Evolutionary conservation across 2,113 vertebrate species (phyloP), one percentile per base, ranked within the genome.

Genomic region (Lophotis ruficrista): DNA sequence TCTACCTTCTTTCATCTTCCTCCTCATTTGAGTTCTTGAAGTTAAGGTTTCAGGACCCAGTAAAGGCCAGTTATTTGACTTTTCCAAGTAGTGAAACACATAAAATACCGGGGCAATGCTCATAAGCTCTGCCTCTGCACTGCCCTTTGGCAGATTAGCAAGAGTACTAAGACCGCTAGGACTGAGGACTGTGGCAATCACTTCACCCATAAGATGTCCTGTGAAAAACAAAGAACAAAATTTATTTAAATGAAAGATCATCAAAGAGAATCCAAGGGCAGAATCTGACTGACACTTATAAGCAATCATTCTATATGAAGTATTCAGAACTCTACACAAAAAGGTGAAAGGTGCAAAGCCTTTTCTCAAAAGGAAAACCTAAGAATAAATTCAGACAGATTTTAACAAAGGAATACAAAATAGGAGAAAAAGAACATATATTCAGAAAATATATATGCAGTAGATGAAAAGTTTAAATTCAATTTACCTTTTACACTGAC

Each of bases 181-280:
- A 57, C 89, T 97, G 24, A 99, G n/a, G 25, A 98, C 37, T 6
- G 97, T 95, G 4, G 97, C 93, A 54, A 99, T 85, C 38, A 98
- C 33, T 14, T 99, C 98, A 2, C 98, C 99, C 27, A 99, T 43
- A 5, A 99, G 83, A 22, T 99, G 96, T 7, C 99, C 99, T 99
- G 97, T 45, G 81, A 73, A 62, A 76, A 37, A 5, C 1, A 14
- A 4, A 8, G 27, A 43, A 43, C 41, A 56, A 45, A 6, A n/a
- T 3, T 7, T 6, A 22, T 18, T 80, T 33, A 27, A 60, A 70
- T 47, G 10, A 35, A 28, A 47, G 41, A 25, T 4, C 3, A 1
- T 3, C 14, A 54, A 66, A 62, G 33, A 4, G 6, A 51, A 83
- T 21, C n/a, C 22, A 10, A 58, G 43, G 37, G 58, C 23, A 53